Percentiles rank a stretch among this genome's conserved stretches.
Evolutionary conservation across 2,797 vertebrate species (phyloP).

Genomic region (Chaunax sp.): DNA sequence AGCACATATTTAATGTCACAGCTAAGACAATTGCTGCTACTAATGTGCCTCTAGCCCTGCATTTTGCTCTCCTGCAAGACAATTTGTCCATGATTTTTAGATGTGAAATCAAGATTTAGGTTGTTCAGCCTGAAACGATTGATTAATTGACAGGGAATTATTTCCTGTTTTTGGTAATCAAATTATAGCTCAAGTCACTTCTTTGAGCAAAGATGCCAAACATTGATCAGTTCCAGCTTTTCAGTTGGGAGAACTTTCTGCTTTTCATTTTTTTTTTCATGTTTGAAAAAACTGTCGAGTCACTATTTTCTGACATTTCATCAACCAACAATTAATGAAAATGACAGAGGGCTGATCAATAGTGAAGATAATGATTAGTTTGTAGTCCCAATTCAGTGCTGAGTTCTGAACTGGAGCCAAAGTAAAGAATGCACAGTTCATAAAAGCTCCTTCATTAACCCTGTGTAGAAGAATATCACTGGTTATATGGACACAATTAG

Average conservation of each 20-base stretch:
- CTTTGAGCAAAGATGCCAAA: neutral
- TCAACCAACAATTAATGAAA: neutral
- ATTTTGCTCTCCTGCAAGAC: neutral
- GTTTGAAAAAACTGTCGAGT: neutral
- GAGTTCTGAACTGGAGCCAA: neutral
- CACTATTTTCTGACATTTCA: neutral
- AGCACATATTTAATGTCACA: neutral
- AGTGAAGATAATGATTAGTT: neutral
- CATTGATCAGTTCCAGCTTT: neutral
- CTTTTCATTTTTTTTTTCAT: neutral
- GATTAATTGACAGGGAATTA: neutral
- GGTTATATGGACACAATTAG: neutral
- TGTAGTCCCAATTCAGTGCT: neutral
- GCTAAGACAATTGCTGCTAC: neutral
- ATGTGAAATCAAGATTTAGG: neutral
- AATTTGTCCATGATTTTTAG: neutral
- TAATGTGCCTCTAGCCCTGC: neutral
- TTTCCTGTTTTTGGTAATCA: neutral
- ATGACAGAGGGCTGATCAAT: neutral
- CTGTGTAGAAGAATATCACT: neutral
- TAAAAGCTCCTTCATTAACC: neutral
- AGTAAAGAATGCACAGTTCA: slow-evolving; percentile 3
- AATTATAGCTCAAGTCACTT: neutral
- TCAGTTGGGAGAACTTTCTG: neutral
- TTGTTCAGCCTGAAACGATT: neutral